phyloP scores from a whole-genome alignment of 2,113 vertebrate species.

The Serinus canaria region DNA sequence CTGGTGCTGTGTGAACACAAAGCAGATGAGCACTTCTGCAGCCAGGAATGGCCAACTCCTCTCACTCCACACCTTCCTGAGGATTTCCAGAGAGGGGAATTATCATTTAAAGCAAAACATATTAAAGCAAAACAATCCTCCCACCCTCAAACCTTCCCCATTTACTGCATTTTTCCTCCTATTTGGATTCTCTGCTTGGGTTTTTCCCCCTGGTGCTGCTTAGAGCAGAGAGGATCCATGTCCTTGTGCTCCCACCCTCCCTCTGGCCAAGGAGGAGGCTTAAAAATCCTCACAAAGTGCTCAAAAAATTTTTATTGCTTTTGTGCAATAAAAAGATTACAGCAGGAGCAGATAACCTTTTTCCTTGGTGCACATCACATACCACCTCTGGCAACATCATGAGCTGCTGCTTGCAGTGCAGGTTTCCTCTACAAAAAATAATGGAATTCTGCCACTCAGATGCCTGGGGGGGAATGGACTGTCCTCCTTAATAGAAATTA shows the following conservation, averaged over 20 bases:
- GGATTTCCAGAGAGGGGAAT: neutral
- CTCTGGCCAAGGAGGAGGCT: neutral
- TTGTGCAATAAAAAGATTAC: slow-evolving; percentile 16
- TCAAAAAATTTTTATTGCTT: neutral
- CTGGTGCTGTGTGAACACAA: neutral
- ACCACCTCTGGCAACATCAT: neutral
- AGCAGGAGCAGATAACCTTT: neutral
- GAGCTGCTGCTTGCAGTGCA: neutral
- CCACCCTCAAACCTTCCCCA: neutral
- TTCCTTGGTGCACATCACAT: neutral
- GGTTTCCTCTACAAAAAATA: neutral
- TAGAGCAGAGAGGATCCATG: neutral
- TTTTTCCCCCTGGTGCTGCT: rapidly evolving
- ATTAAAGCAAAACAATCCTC: neutral
- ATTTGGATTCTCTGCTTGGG: neutral
- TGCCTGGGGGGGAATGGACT: neutral
- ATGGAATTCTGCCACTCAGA: neutral
- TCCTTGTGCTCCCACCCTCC: neutral
- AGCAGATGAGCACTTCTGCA: rapidly evolving
- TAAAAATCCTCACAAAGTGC: neutral
- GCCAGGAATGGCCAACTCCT: neutral
- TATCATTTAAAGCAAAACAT: neutral
- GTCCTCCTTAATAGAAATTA: neutral
- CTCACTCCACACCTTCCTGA: neutral
- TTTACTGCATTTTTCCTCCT: neutral